Evolutionary conservation across 2,888 invertebrate species (phyloP).

Genomic region (Cryptophagus acutangulus): DNA sequence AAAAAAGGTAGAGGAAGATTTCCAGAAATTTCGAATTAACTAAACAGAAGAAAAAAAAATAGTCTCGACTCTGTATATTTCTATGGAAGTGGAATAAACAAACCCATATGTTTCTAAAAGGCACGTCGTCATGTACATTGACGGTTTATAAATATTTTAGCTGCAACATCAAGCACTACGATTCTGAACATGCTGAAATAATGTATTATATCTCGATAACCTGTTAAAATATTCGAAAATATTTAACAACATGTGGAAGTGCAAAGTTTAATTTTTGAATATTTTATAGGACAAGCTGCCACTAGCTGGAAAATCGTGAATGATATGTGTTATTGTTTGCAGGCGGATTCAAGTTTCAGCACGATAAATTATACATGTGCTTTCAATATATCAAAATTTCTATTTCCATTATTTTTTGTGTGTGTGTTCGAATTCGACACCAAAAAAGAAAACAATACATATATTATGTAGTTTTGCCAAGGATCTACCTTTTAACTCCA

Average conservation of each 20-base stretch:
- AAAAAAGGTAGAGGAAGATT: not conserved
- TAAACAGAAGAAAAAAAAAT: conserved; percentile 12
- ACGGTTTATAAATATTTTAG: conserved; percentile 19
- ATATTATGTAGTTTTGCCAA: no score
- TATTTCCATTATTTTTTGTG: not conserved
- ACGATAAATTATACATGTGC: no score
- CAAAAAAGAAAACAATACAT: no score
- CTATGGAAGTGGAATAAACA: conserved; percentile 17
- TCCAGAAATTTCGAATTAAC: conserved; percentile 1
- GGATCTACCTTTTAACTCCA: no score
- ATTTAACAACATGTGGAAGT: not conserved
- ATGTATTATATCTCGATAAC: conserved; percentile 11
- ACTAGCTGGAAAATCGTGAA: no score
- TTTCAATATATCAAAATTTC: not conserved
- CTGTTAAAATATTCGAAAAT: conserved; percentile 18
- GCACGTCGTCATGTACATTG: conserved; percentile 16
- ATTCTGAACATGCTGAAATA: conserved; percentile 8
- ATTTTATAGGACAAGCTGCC: no score
- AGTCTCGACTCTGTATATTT: conserved; percentile 16
- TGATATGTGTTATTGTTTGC: no score
- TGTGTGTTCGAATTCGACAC: not conserved
- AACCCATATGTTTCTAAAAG: conserved; percentile 17
- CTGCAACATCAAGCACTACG: conserved; percentile 5
- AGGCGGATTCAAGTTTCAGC: no score
- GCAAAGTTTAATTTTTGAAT: no score